Conservation (phyloP, 2,888 invertebrate genomes). For the Heliconius sara region DNA sequence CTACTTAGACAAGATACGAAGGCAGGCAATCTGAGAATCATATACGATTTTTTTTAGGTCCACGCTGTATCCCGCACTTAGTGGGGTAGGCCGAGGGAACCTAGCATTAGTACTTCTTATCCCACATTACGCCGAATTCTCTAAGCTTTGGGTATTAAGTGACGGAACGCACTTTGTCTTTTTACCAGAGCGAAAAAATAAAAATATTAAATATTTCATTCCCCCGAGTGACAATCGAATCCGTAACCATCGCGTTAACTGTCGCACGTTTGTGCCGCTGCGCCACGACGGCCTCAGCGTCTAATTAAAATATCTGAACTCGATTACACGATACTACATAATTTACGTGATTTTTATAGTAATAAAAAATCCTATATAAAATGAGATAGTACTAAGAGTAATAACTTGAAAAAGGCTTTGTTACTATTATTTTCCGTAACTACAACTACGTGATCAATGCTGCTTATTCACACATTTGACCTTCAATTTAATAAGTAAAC, state of each 20-base stretch:
- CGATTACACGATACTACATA: background rate
- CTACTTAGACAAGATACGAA: no score
- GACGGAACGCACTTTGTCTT: no score
- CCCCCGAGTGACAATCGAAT: background rate
- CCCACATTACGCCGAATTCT: no score
- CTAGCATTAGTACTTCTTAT: no score
- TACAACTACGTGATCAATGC: background rate
- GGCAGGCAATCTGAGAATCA: no score
- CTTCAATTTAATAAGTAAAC: conserved; percentile 16
- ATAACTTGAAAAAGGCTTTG: background rate
- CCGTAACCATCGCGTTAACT: background rate
- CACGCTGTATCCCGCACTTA: no score
- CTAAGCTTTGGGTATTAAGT: no score
- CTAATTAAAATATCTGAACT: background rate
- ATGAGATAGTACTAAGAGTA: background rate
- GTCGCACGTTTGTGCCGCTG: background rate
- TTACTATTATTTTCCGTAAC: background rate
- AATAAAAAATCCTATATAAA: conserved; percentile 10
- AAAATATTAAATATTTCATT: no score
- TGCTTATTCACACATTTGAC: conserved; percentile 8
- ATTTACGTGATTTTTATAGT: conserved; percentile 7
- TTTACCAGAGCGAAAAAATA: no score
- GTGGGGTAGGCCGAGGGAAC: no score
- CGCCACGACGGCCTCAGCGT: background rate
- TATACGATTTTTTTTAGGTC: no score